Evolutionary conservation across 1,140 invertebrate genomes (phyloP), one percentile per base, ranked within the genome.

Genomic region (Oedothorax gibbosus): DNA sequence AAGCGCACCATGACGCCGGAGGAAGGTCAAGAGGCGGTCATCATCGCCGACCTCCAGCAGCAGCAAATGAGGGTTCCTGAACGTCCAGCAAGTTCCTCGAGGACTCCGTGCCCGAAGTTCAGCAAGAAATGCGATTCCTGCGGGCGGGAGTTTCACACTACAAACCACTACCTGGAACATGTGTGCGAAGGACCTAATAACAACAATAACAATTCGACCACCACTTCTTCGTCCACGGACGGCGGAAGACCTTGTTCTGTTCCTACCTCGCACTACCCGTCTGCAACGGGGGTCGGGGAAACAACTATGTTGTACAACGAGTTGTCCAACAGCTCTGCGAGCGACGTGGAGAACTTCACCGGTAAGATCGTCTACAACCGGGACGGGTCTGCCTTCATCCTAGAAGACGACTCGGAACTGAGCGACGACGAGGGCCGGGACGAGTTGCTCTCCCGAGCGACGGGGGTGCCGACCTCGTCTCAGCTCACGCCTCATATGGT

Each of bases 351-450:
- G 90, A 95, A 95, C 89, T 98, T 98, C 91, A 95, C 97, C 89
- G 97, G 97, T 21, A 98, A 98, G 91, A 98, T 99, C 89, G 96
- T 99, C 86, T 99, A 98, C 93, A 99, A 98, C 91, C 96, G 96
- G 6, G 97, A 99, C 90, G 97, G 97, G 53, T 98, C 97, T 68
- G 97, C 97, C 35, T 98, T 97, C 91, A 98, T 99, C 89, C 97
- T 99, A 88, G 96, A 97, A 88, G 95, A 96, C 89, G 95, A 95
- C 77, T 95, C 96, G 86, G 92, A 94, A 88, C 94, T 93, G 89
- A 93, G 94, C 76, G 93, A 94, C 71, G 94, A 94, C 68, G 92
- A 92, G 14, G 89, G 80, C 60, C 85, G 87, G 57, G 85, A 88
- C 91, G 56, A 72, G 62, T 71, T 82, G 64, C 51, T 93, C 76